A percentile compares a stretch with the other conserved stretches of the same genome.
These are phyloP conservation scores for Erynnis tages DNA, from an alignment of 2,888 invertebrate genomes.

Conservation along the genomic window DNA sequence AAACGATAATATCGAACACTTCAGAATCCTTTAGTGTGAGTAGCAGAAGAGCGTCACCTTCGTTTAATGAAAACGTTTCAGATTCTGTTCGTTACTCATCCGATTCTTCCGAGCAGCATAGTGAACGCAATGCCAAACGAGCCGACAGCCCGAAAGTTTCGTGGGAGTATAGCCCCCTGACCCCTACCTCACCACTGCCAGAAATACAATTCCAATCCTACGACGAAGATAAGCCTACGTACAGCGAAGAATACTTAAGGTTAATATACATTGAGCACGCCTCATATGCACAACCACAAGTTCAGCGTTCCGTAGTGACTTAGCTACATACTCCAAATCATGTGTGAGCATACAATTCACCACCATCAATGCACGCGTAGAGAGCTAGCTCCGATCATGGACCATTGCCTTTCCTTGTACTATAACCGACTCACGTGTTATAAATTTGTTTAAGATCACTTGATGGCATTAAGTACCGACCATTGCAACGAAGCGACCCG, in stretches of 20 bases:
- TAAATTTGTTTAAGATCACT: slow-evolving; percentile 82
- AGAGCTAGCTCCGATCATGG: slow-evolving; percentile 46
- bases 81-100: slow-evolving; percentile 48
- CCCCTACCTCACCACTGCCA: slow-evolving; percentile 59
- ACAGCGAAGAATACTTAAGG: slow-evolving; percentile 78
- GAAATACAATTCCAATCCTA: slow-evolving; percentile 80
- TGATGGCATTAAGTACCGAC: slow-evolving; percentile 84
- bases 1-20: slow-evolving; percentile 65
- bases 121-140: slow-evolving; percentile 44
- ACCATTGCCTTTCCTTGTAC: slow-evolving; percentile 55
- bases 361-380: slow-evolving; percentile 56
- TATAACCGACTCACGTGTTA: slow-evolving; percentile 67
- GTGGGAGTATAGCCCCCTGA: slow-evolving; percentile 73
- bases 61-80: slow-evolving; percentile 66
- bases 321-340: slow-evolving; percentile 46
- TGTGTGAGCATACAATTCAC: slow-evolving; percentile 31
- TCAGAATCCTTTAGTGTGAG: slow-evolving; percentile 69
- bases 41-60: slow-evolving; percentile 68
- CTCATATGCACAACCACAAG: slow-evolving; percentile 45
- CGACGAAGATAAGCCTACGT: slow-evolving; percentile 69
- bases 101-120: slow-evolving; percentile 58
- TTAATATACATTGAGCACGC: slow-evolving; percentile 65
- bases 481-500: slow-evolving; percentile 83
- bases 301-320: slow-evolving; percentile 47
- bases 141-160: slow-evolving; percentile 60